These are phyloP conservation scores for Chroicocephalus ridibundus DNA, from an alignment of 2,113 vertebrate genomes.

Conservation along the genomic window DNA sequence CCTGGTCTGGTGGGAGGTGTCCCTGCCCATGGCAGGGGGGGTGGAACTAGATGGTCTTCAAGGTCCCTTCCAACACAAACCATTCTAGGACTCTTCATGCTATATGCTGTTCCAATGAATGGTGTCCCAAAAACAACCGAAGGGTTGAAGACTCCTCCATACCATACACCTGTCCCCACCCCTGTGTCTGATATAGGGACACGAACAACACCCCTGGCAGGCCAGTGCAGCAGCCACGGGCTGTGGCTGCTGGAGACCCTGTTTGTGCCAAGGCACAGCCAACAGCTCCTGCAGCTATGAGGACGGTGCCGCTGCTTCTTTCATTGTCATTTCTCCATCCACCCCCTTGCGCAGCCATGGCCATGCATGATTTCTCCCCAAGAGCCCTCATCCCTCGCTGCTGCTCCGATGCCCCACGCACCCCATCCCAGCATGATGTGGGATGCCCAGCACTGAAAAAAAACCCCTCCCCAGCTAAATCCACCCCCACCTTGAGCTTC, in stretches of 20 bases:
- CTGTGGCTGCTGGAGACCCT: background rate
- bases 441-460: background rate
- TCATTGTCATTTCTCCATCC: fast-evolving
- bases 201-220: background rate
- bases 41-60: background rate
- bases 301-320: background rate
- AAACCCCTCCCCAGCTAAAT: background rate
- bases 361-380: background rate
- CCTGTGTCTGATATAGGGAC: background rate
- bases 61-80: background rate
- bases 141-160: background rate
- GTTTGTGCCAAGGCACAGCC: fast-evolving
- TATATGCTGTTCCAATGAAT: background rate
- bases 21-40: background rate
- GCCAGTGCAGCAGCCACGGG: background rate
- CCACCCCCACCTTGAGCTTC: background rate
- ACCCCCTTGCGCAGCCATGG: background rate
- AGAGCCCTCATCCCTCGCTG: background rate
- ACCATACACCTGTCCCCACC: background rate
- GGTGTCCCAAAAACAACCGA: background rate
- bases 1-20: background rate
- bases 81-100: background rate
- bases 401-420: background rate
- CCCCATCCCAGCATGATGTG: background rate
- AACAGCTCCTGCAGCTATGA: background rate